A percentile compares a stretch with the other conserved stretches of the same genome.
phyloP scores from a whole-genome alignment of 2,888 invertebrate genomes.

The Pantelozetes paolii region DNA sequence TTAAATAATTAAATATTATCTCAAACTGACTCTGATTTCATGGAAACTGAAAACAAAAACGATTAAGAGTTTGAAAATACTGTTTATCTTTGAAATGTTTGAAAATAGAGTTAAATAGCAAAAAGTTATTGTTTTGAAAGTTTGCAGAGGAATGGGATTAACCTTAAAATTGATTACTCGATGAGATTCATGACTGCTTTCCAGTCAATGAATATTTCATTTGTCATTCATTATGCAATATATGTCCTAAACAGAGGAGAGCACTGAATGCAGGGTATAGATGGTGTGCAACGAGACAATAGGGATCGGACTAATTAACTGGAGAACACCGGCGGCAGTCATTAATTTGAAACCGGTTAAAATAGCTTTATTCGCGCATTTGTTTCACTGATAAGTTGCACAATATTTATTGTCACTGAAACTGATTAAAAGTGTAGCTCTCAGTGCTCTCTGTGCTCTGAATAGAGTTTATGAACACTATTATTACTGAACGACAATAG shows the following conservation, averaged over 20 bases:
- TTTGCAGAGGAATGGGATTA: neutral
- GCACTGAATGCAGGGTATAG: neutral
- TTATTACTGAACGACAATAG: constrained; percentile 26
- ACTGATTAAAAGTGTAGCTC: constrained; percentile 34
- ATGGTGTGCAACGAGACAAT: constrained; percentile 15
- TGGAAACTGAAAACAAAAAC: no score
- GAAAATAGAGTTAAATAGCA: no score
- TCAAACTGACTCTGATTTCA: no score
- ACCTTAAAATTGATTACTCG: constrained; percentile 6
- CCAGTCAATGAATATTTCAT: constrained; percentile 2
- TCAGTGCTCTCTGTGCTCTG: neutral
- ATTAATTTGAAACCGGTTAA: constrained; percentile 33
- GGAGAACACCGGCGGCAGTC: constrained; percentile 33
- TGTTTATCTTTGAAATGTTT: no score
- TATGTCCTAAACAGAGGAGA: constrained; percentile 27
- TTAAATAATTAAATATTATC: no score
- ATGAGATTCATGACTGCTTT: constrained; percentile 24
- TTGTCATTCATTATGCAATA: constrained; percentile 31
- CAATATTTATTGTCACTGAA: constrained; percentile 34
- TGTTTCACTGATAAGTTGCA: constrained; percentile 31
- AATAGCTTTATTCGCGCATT: constrained; percentile 19
- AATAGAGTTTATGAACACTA: constrained; percentile 17
- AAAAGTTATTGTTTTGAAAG: neutral
- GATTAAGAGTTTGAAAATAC: no score
- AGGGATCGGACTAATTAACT: constrained; percentile 35